A percentile compares a stretch with the other conserved stretches of the same genome.
Evolutionary conservation across 1,140 invertebrate genomes (phyloP).

Genomic region (Drosophila nebulosa): DNA sequence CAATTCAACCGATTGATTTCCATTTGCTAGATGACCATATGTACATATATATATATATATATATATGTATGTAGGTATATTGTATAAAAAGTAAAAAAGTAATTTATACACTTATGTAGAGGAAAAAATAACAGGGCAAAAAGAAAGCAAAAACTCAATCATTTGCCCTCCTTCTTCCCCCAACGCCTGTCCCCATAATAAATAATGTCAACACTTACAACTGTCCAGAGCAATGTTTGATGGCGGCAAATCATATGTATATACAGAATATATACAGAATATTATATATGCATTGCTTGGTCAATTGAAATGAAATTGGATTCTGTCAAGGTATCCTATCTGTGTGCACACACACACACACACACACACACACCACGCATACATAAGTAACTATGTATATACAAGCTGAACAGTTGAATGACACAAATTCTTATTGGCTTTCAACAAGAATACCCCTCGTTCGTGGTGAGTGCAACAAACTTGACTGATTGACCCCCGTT

Average conservation of each 20-base stretch:
- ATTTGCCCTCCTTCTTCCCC: slow-evolving; percentile 2
- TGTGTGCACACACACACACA: neutral
- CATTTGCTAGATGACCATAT: neutral
- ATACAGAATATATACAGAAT: slow-evolving; percentile 56
- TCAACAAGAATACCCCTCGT: slow-evolving; percentile 34
- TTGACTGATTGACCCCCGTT: slow-evolving; percentile 22
- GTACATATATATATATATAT: neutral
- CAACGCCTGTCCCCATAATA: slow-evolving; percentile 45
- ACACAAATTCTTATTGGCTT: slow-evolving; percentile 73
- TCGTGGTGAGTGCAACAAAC: neutral
- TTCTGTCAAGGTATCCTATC: slow-evolving; percentile 52
- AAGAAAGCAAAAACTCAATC: slow-evolving; percentile 38
- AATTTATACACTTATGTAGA: slow-evolving; percentile 13
- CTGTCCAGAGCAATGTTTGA: slow-evolving; percentile 26
- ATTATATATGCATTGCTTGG: slow-evolving; percentile 74
- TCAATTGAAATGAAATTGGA: slow-evolving; percentile 77
- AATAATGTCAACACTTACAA: slow-evolving; percentile 74
- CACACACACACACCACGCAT: neutral
- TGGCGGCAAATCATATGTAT: slow-evolving; percentile 70
- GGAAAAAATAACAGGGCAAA: neutral
- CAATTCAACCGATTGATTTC: slow-evolving; percentile 8
- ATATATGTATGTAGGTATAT: neutral
- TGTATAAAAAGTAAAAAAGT: slow-evolving; percentile 16
- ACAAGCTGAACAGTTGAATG: slow-evolving; percentile 48
- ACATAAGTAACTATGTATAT: slow-evolving; percentile 14